Conservation (phyloP, 2,888 invertebrate species). For the Nineta flava region DNA sequence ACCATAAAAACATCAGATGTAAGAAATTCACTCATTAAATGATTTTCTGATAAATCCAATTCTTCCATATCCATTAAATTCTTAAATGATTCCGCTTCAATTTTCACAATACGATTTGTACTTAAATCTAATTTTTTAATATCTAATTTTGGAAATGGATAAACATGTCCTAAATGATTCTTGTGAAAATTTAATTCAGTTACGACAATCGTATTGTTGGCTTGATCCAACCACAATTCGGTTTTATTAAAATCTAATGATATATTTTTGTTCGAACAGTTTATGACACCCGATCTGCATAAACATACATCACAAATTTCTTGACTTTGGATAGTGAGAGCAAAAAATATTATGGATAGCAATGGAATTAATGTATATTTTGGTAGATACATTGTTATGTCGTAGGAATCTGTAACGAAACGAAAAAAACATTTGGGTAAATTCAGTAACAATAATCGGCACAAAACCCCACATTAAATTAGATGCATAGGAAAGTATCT, state of each 20-base stretch:
- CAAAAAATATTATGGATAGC: neutral
- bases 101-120: constrained; percentile 42
- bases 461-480: no score
- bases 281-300: neutral
- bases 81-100: constrained; percentile 44
- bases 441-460: no score
- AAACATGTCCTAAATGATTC: constrained; percentile 31
- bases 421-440: no score
- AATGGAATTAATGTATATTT: no score
- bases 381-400: no score
- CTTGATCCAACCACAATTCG: neutral
- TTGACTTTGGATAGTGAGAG: neutral
- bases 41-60: constrained; percentile 54
- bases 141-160: constrained; percentile 33
- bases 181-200: constrained; percentile 26
- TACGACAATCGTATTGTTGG: constrained; percentile 1
- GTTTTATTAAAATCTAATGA: constrained; percentile 3
- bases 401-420: no score
- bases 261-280: neutral
- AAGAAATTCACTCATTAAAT: constrained; percentile 39
- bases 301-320: constrained; percentile 4
- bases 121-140: constrained; percentile 42
- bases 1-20: constrained; percentile 54
- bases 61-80: constrained; percentile 42
- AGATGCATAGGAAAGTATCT: no score